Evolutionary conservation across 30 jellyfish, hydroid and myxozoan species (phyloP).

Genomic region (Turritopsis dohrnii): DNA sequence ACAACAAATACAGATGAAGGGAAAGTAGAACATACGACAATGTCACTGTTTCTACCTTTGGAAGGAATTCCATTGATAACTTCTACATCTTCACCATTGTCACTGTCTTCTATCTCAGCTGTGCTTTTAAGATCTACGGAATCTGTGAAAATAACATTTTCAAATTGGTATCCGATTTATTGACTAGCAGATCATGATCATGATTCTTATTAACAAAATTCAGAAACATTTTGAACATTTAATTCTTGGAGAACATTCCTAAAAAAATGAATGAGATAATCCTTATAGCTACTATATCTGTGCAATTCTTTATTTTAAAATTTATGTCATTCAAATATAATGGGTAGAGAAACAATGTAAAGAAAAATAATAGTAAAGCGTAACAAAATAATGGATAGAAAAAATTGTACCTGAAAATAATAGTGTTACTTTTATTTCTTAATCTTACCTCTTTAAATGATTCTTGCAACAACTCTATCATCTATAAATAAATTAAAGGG

Average conservation of each 20-base stretch:
- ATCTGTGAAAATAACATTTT: neutral
- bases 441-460: neutral
- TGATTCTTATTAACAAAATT: neutral
- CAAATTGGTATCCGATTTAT: neutral
- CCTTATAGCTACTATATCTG: neutral
- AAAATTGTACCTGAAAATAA: too few relatives aligned
- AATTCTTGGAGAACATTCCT: neutral
- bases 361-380: too few relatives aligned
- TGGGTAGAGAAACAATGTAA: neutral
- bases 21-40: neutral
- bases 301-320: neutral
- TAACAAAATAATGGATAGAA: too few relatives aligned
- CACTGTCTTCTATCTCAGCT: neutral
- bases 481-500: neutral
- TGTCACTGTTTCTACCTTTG: neutral
- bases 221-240: neutral
- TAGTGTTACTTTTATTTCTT: neutral
- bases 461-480: neutral
- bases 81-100: neutral
- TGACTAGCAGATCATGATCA: neutral
- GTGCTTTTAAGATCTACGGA: neutral
- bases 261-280: neutral
- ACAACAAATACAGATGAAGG: neutral
- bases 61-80: neutral
- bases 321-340: neutral